These are phyloP conservation scores for Alcedo atthis DNA, from an alignment of 2,797 vertebrate species.

Conservation along the genomic window DNA sequence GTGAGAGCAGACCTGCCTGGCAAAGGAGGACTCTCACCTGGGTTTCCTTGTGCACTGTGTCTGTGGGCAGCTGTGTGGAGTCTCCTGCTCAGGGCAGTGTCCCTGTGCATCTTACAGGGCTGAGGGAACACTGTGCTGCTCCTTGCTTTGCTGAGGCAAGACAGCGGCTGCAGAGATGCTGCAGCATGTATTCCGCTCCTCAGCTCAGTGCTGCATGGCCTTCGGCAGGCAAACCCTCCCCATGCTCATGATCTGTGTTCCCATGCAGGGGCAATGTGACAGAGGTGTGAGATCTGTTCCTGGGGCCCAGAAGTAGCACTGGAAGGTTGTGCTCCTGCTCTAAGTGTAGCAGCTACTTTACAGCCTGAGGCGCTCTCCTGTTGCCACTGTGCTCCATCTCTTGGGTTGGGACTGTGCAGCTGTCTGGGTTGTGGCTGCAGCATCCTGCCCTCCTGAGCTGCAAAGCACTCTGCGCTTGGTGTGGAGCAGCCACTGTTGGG, in stretches of 20 bases:
- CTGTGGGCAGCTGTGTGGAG: accelerated
- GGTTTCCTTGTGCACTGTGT: neutral
- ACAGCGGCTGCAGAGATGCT: neutral
- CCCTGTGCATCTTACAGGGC: neutral
- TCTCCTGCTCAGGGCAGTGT: neutral
- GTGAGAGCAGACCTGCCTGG: neutral
- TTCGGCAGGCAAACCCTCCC: neutral
- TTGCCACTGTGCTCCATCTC: accelerated
- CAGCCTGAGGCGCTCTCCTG: accelerated
- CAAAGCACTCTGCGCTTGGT: accelerated
- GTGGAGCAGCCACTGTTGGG: accelerated
- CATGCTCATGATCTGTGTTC: neutral
- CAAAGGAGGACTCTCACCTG: neutral
- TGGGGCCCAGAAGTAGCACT: neutral
- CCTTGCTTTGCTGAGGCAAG: neutral
- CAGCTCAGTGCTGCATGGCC: accelerated
- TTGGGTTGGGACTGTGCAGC: neutral
- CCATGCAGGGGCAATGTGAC: accelerated
- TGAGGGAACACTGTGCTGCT: neutral
- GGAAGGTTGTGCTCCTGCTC: accelerated
- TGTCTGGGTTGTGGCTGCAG: neutral
- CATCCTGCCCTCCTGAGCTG: neutral
- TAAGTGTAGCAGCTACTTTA: neutral
- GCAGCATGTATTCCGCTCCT: neutral
- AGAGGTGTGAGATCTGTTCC: neutral